Percentiles rank a stretch among this genome's conserved stretches.
Evolutionary conservation across 2,888 invertebrate genomes (phyloP).

Genomic region (Hydriomena furcata): DNA sequence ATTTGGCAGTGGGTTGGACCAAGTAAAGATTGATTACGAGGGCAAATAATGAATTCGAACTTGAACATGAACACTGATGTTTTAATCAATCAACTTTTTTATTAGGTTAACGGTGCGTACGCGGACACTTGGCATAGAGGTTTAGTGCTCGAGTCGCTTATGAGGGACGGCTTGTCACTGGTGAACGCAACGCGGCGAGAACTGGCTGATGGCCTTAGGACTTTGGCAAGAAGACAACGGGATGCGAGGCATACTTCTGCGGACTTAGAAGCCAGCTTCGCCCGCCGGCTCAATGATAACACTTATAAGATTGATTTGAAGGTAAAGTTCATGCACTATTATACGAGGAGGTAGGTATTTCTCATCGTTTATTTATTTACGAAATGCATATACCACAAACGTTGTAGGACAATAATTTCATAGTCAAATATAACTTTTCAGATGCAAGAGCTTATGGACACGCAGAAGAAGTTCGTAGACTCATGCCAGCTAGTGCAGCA

Average conservation of each 20-base stretch:
- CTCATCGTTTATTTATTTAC: no score
- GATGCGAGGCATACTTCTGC: constrained; percentile 63
- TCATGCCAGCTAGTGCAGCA: constrained; percentile 86
- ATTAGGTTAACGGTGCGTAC: constrained; percentile 85
- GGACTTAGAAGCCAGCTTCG: constrained; percentile 65
- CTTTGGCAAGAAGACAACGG: constrained; percentile 67
- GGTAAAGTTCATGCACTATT: constrained; percentile 42
- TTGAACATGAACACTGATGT: constrained; percentile 19
- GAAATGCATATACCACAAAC: no score
- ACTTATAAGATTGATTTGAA: constrained; percentile 69
- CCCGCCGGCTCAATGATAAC: constrained; percentile 65
- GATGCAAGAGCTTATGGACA: constrained; percentile 84
- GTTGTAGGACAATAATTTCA: no score
- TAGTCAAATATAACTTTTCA: no score
- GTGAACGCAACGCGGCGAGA: constrained; percentile 81
- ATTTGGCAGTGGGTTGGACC: constrained; percentile 36
- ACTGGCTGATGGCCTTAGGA: constrained; percentile 77
- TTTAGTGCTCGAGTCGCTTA: constrained; percentile 69
- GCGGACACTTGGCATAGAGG: constrained; percentile 84
- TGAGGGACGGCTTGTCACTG: constrained; percentile 77
- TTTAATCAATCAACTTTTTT: constrained; percentile 26
- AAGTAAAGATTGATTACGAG: constrained; percentile 32
- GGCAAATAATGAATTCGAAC: constrained; percentile 18
- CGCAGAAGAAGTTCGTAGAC: constrained; percentile 86
- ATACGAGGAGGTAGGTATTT: neutral